phyloP scores from a whole-genome alignment of 2,888 invertebrate species.

The Hirtodrosophila trivittata region DNA sequence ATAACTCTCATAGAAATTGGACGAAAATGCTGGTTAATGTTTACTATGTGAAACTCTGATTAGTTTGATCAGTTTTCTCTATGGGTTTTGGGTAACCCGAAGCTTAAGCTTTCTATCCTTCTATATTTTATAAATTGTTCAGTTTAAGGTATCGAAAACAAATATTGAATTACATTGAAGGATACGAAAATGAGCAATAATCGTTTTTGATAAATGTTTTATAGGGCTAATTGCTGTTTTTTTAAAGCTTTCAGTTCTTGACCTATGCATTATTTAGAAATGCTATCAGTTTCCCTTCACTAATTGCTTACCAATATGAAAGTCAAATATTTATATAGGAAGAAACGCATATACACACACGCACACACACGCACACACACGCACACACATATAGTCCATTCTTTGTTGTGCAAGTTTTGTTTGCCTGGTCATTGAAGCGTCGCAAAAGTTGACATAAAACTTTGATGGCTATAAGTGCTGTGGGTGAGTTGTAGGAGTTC shows the following conservation, averaged over 20 bases:
- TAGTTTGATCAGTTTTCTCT: no score
- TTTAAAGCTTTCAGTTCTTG: conserved; percentile 4
- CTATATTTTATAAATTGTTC: no score
- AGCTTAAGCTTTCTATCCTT: no score
- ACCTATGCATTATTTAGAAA: conserved; percentile 11
- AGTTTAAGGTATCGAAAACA: no score
- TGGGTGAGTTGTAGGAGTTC: neutral
- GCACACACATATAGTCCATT: conserved; percentile 1
- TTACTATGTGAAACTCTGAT: no score
- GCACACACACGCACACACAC: neutral
- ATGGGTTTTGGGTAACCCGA: no score
- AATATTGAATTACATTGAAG: no score
- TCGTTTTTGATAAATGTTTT: no score
- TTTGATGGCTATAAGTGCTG: conserved; percentile 21
- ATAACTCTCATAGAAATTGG: no score
- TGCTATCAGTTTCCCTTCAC: conserved; percentile 31
- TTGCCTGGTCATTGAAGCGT: conserved; percentile 39
- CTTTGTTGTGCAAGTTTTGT: conserved; percentile 33
- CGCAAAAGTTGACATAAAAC: conserved; percentile 44
- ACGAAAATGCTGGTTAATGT: no score
- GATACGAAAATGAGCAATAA: no score
- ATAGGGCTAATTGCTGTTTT: no score
- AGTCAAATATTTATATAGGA: conserved; percentile 28
- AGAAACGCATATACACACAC: conserved; percentile 10
- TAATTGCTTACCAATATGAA: conserved; percentile 53